Evolutionary conservation across 2,113 vertebrate species (phyloP), one percentile per base, ranked within the genome.

Genomic region (Ceratotherium simum): DNA sequence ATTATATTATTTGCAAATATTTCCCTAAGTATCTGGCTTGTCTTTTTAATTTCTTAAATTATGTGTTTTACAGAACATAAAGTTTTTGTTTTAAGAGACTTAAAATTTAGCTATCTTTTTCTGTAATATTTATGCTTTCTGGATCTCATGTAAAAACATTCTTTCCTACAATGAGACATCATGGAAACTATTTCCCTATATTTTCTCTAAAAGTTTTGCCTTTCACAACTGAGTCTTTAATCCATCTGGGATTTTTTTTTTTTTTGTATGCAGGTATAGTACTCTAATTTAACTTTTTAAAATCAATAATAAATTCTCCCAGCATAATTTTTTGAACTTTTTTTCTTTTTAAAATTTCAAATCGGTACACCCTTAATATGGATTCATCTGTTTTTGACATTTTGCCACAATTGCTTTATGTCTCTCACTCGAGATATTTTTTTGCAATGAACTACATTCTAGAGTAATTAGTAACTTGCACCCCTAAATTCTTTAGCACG

Each of bases 301-400:
- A 85, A 70, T 79, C 51, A 91, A 65, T 73, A 82, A 42, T 48
- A 27, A 88, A 62, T 91, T 78, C 64, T 62, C 42, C 27, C 64
- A 78, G 72, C 18, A 70, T 84, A 14, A 69, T 10, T 86, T 78
- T 67, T 25, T 78, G 36, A 93, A 86, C 8, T 33, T 78, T 33
- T 78, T 78, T 78, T 85, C 39, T 91, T 83, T 83, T 90, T 39
- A 91, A 69, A 83, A 48, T n/a, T n/a, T 90, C 33, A 76, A 84
- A 78, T 51, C 12, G 14, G 80, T 62, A 91, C 6, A n/a, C 27
- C 58, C 9, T 42, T 31, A n/a, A 84, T 18, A 31, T 25, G 48
- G 42, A 82, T 31, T 73, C 56, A n/a, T 16, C 42, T 17, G 27
- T 48, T 79, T 87, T 33, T 81, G 31, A 58, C n/a, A 72, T 23